Evolutionary conservation across 2,113 vertebrate genomes (phyloP).

Genomic region (Perognathus longimembris): DNA sequence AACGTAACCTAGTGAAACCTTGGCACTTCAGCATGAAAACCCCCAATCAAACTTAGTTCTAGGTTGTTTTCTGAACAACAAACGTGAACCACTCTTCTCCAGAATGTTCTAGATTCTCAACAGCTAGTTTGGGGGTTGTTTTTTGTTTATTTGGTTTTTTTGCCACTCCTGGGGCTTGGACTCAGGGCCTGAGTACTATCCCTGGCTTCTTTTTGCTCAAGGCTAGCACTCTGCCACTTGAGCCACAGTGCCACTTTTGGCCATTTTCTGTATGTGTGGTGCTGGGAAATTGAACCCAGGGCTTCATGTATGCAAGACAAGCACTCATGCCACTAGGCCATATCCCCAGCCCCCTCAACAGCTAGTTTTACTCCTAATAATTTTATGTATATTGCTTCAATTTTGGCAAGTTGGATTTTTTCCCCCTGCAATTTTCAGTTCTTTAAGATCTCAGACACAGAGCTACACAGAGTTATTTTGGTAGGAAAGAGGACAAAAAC

Average conservation of each 20-base stretch:
- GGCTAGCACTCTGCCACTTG: too few relatives aligned
- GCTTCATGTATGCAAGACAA: too few relatives aligned
- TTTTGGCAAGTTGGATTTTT: background rate
- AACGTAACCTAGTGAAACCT: background rate
- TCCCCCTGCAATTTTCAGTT: background rate
- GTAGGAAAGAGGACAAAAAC: background rate
- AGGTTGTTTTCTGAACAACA: constrained; percentile 8
- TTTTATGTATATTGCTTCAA: background rate
- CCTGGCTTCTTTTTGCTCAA: too few relatives aligned
- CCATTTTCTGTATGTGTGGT: too few relatives aligned
- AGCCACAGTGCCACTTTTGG: too few relatives aligned
- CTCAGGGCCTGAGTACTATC: too few relatives aligned
- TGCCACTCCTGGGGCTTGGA: too few relatives aligned
- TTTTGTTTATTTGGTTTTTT: too few relatives aligned
- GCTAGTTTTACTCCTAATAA: background rate
- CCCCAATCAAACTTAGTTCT: constrained; percentile 24
- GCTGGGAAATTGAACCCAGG: too few relatives aligned
- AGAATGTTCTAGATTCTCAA: background rate
- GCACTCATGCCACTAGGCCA: too few relatives aligned
- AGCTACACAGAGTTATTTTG: constrained; percentile 11
- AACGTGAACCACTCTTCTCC: background rate
- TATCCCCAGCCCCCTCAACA: too few relatives aligned
- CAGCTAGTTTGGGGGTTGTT: too few relatives aligned
- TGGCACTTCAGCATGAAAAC: background rate
- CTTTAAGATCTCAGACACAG: constrained; percentile 29